Evolutionary conservation across 2,888 invertebrate genomes (phyloP).

Genomic region (Lepidocyrtinus sp.): DNA sequence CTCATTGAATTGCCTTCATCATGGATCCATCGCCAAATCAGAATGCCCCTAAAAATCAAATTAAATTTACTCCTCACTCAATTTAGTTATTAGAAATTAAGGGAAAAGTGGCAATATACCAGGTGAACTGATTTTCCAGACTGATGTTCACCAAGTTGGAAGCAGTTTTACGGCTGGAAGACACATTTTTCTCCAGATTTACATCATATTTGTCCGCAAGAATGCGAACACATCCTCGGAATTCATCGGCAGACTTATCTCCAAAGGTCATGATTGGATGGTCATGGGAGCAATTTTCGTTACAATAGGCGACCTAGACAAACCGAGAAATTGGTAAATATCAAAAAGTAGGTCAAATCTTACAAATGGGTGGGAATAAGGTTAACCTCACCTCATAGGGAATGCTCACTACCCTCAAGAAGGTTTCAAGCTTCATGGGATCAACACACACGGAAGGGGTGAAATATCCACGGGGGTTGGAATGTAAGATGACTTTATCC

Average conservation of each 20-base stretch:
- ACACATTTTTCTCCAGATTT: slow-evolving; percentile 55
- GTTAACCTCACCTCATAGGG: slow-evolving; percentile 65
- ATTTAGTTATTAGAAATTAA: not conserved
- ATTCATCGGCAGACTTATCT: slow-evolving; percentile 50
- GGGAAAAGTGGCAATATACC: slow-evolving; percentile 34
- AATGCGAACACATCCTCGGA: slow-evolving; percentile 52
- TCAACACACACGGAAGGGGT: slow-evolving; percentile 66
- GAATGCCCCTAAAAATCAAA: slow-evolving; percentile 58
- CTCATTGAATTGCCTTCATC: slow-evolving; percentile 64
- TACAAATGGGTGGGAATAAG: not conserved
- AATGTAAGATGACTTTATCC: slow-evolving; percentile 53
- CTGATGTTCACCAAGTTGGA: slow-evolving; percentile 62
- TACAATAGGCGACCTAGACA: slow-evolving; percentile 31
- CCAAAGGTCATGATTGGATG: slow-evolving; percentile 64
- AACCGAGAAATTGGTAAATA: not conserved
- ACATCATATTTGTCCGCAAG: slow-evolving; percentile 50
- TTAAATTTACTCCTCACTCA: too few species aligned
- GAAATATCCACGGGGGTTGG: slow-evolving; percentile 59
- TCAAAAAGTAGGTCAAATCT: not conserved
- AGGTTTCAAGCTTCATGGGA: slow-evolving; percentile 67
- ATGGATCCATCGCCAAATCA: slow-evolving; percentile 69
- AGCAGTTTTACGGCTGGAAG: slow-evolving; percentile 61
- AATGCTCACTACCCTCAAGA: slow-evolving; percentile 65
- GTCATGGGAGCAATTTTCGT: slow-evolving; percentile 6
- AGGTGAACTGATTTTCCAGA: slow-evolving; percentile 64